Evolutionary conservation across 2,888 invertebrate species (phyloP).

Genomic region (Phalera bucephala): DNA sequence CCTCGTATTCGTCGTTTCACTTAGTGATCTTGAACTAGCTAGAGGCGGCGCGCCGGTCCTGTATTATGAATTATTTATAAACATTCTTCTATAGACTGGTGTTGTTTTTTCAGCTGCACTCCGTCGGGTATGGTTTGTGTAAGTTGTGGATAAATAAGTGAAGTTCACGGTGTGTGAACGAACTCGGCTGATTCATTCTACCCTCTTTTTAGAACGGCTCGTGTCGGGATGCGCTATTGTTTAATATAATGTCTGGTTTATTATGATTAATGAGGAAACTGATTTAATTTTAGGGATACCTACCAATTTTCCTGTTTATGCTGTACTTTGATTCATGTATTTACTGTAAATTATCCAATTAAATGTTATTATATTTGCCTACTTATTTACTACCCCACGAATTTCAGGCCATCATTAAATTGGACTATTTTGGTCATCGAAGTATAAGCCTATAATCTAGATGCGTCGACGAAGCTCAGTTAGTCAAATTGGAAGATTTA

Average conservation of each 20-base stretch:
- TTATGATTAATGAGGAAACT: too few relatives aligned
- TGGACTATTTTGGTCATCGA: too few relatives aligned
- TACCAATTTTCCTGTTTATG: too few relatives aligned
- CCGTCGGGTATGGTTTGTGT: constrained; percentile 18
- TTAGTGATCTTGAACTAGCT: constrained; percentile 58
- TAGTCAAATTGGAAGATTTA: too few relatives aligned
- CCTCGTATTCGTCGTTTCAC: constrained; percentile 53
- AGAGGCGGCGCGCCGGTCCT: constrained; percentile 36
- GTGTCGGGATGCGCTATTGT: background rate
- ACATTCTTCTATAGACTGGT: constrained; percentile 33
- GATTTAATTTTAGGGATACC: background rate
- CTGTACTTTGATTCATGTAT: too few relatives aligned
- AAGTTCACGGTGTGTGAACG: constrained; percentile 1
- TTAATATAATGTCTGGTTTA: too few relatives aligned
- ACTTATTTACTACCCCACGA: too few relatives aligned
- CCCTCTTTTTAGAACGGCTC: constrained; percentile 13
- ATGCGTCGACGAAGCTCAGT: too few relatives aligned
- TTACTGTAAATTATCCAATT: too few relatives aligned
- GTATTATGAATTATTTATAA: constrained; percentile 58
- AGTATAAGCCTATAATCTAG: too few relatives aligned
- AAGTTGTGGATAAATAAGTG: background rate
- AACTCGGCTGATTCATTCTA: constrained; percentile 12
- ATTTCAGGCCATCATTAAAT: too few relatives aligned
- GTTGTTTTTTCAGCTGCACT: constrained; percentile 35
- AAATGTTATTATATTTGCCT: too few relatives aligned